Base-by-base conservation (phyloP, 2,888 invertebrate genomes). In the Siphlonurus alternatus region DNA sequence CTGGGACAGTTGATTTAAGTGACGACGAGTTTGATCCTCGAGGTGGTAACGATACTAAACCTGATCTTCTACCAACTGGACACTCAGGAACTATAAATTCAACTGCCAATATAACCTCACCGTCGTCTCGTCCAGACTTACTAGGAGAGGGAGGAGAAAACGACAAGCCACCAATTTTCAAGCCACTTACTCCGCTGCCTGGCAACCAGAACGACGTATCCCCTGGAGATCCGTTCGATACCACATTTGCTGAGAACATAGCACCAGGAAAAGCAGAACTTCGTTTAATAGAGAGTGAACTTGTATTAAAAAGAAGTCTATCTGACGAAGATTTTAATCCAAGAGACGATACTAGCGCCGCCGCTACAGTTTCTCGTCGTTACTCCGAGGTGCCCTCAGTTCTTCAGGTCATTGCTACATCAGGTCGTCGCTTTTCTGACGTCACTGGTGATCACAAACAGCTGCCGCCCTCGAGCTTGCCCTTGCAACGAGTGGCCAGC, bases 21-120 rank as follows among this genome's bases (percentile, higher is more conserved):
- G 89, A 90, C 77, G 87, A 88, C 62, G 89, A 91, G 70, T 92
- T 92, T 73, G 86, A 92, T 76, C 91, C 91, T 1, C 78, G 91
- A 66, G 87, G 83, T 1, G 82, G 81, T 66, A 87, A 87, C 65
- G n/a, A n/a, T n/a, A n/a, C n/a, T n/a, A n/a, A n/a, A 70, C 66
- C 15, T 65, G 67, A 25, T 53, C 71, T n/a, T 70, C 70, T 67
- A 68, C 70, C 53, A 68, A 71, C 53, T 69, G 1, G 64, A 38
- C 66, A 72, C 23, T 66, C 71, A 38, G 53, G 65, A 51, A 5
- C 7, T 38, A 15, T 15, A 10, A 15, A 38, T 5, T 38, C 15
- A 38, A 5, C 7, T 38, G 38, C 38, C 15, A 15, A 38, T 5
- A 10, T 38, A 38, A 5, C 38, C 15, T 38, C 38, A 38, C 54